Evolutionary conservation across 2,113 vertebrate genomes (phyloP).

Genomic region (Triplophysa siluroides): DNA sequence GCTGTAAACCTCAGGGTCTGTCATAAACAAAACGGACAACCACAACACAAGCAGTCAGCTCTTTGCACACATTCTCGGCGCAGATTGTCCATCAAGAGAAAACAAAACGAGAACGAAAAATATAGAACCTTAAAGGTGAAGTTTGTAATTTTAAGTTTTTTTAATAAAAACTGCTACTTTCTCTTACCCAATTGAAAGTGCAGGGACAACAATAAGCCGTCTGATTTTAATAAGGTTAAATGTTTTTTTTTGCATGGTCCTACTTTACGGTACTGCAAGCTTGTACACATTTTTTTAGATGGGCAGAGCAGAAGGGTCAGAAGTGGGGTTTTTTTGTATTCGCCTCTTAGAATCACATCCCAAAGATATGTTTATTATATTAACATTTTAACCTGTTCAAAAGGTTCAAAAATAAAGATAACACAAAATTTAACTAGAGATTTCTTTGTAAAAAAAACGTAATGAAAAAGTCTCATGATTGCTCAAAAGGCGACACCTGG

Average conservation of each 20-base stretch:
- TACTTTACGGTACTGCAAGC: no score
- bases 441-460: no score
- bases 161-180: background rate
- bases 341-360: no score
- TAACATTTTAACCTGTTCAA: no score
- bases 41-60: slow-evolving; percentile 14
- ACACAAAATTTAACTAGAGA: no score
- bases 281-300: no score
- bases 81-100: background rate
- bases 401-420: no score
- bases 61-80: background rate
- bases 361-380: no score
- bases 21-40: slow-evolving; percentile 56
- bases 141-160: background rate
- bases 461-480: background rate
- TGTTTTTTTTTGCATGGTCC: no score
- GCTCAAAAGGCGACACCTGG: slow-evolving; percentile 34
- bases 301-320: no score
- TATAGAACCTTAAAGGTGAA: background rate
- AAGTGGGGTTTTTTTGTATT: no score
- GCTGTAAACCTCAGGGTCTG: slow-evolving; percentile 53
- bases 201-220: background rate
- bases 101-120: background rate
- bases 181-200: background rate
- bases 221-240: no score